Conservation (phyloP, 2,797 vertebrate species). For the Ambastaia sidthimunki region DNA sequence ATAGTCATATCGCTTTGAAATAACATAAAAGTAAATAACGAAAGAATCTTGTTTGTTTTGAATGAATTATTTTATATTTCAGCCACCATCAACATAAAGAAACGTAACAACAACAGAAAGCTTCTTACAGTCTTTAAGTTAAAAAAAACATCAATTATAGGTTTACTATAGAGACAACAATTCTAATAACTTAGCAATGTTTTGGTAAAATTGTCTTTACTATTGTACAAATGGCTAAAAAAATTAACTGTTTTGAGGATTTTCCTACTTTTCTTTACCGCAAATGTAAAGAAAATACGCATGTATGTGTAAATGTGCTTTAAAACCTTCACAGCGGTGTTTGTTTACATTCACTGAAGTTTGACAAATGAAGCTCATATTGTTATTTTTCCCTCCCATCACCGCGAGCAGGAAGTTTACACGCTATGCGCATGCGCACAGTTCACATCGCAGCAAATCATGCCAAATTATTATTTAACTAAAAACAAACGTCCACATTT, state of each 20-base stretch:
- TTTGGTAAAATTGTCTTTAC: too few species aligned
- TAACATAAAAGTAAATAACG: background rate
- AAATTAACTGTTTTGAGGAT: background rate
- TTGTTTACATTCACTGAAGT: conserved; percentile 5
- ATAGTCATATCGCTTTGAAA: background rate
- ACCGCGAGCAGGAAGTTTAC: conserved; percentile 63
- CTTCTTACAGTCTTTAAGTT: too few species aligned
- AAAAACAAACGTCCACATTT: conserved; percentile 72
- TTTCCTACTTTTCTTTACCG: background rate
- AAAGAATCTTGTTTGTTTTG: too few species aligned
- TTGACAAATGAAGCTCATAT: conserved; percentile 6
- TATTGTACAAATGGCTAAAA: too few species aligned
- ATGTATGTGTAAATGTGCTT: background rate
- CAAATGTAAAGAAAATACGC: too few species aligned
- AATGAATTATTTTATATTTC: too few species aligned
- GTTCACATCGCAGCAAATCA: conserved; percentile 60
- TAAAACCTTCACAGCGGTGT: background rate
- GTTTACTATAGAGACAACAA: too few species aligned
- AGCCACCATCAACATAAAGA: too few species aligned
- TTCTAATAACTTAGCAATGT: too few species aligned
- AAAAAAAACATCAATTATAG: too few species aligned
- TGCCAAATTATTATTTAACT: conserved; percentile 73
- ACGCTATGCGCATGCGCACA: conserved; percentile 69
- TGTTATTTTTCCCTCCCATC: conserved; percentile 36
- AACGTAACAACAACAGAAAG: too few species aligned